A percentile compares a stretch with the other conserved stretches of the same genome.
These are phyloP conservation scores for Cephus runcator DNA, from an alignment of 2,888 invertebrate species.

Conservation along the genomic window DNA sequence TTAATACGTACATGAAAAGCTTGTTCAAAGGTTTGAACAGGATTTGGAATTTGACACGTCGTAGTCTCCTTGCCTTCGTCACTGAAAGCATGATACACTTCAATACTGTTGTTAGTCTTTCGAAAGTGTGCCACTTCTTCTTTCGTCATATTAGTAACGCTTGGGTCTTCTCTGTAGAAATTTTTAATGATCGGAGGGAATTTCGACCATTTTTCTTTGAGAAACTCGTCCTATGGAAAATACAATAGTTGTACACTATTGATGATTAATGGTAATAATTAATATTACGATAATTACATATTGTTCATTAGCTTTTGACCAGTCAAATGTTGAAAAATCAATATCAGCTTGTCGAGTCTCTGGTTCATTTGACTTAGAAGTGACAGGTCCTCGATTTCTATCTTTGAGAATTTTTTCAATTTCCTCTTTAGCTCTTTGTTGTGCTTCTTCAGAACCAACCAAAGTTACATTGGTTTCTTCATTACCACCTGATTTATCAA, in stretches of 20 bases:
- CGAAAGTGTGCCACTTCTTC: slow-evolving; percentile 76
- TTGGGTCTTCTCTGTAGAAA: slow-evolving; percentile 84
- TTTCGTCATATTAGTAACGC: slow-evolving; percentile 73
- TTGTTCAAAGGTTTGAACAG: slow-evolving; percentile 83
- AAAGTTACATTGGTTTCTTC: slow-evolving; percentile 66
- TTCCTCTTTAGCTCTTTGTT: slow-evolving; percentile 64
- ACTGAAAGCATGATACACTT: slow-evolving; percentile 76
- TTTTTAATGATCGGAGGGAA: slow-evolving; percentile 79
- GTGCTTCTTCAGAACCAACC: slow-evolving; percentile 67
- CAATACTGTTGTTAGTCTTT: slow-evolving; percentile 76
- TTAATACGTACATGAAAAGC: slow-evolving; percentile 47
- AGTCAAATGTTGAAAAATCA: slow-evolving; percentile 65
- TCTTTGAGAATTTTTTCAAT: slow-evolving; percentile 60
- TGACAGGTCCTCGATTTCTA: not conserved
- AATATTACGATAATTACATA: slow-evolving; percentile 58
- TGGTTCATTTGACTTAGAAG: not conserved
- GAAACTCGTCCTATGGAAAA: slow-evolving; percentile 34
- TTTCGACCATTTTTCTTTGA: slow-evolving; percentile 73
- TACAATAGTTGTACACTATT: slow-evolving; percentile 7
- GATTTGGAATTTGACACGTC: slow-evolving; percentile 74
- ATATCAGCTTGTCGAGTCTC: not conserved
- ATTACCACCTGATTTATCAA: slow-evolving; percentile 54
- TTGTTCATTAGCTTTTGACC: slow-evolving; percentile 69
- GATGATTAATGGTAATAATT: slow-evolving; percentile 1
- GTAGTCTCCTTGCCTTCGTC: slow-evolving; percentile 63